These are phyloP conservation scores for Origma solitaria DNA, from an alignment of 2,113 vertebrate species.

Conservation along the genomic window DNA sequence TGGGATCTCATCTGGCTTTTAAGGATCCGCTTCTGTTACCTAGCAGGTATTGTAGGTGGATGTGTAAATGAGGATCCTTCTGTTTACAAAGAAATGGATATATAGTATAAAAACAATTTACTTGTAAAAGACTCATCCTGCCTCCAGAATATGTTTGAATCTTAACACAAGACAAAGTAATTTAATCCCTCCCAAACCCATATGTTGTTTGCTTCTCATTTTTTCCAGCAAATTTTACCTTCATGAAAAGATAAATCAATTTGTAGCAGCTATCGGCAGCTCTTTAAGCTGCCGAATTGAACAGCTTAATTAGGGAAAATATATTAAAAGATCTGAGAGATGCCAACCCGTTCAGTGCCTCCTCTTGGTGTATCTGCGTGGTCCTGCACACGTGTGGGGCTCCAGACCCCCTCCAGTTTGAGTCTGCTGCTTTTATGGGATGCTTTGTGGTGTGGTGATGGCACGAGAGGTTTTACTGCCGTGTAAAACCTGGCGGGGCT, in stretches of 20 bases:
- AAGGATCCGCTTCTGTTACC: slow-evolving; percentile 10
- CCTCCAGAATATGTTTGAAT: slow-evolving; percentile 43
- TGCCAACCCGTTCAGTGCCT: not conserved
- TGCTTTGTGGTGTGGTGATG: too few species aligned
- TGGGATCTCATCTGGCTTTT: slow-evolving; percentile 14
- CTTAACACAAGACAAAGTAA: slow-evolving; percentile 51
- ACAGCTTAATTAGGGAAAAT: slow-evolving; percentile 62
- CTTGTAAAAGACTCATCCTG: slow-evolving; percentile 42
- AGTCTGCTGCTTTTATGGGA: not conserved
- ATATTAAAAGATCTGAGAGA: slow-evolving; percentile 46
- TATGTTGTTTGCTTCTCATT: slow-evolving; percentile 57
- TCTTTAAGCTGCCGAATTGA: slow-evolving; percentile 51
- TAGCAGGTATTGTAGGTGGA: slow-evolving; percentile 52
- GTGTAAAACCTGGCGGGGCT: not conserved
- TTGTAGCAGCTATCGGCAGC: slow-evolving; percentile 70
- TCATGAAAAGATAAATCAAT: slow-evolving; percentile 71
- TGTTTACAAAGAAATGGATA: slow-evolving; percentile 48
- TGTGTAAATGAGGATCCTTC: slow-evolving; percentile 50
- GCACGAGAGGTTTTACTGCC: not conserved
- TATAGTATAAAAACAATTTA: slow-evolving; percentile 56
- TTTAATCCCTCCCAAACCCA: slow-evolving; percentile 51
- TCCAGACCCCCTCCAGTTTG: not conserved
- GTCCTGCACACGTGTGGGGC: not conserved
- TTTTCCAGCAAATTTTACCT: slow-evolving; percentile 68
- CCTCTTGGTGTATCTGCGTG: not conserved